Evolutionary conservation across 2,113 vertebrate species (phyloP), one percentile per base, ranked within the genome.

Genomic region (Heterocephalus glaber): DNA sequence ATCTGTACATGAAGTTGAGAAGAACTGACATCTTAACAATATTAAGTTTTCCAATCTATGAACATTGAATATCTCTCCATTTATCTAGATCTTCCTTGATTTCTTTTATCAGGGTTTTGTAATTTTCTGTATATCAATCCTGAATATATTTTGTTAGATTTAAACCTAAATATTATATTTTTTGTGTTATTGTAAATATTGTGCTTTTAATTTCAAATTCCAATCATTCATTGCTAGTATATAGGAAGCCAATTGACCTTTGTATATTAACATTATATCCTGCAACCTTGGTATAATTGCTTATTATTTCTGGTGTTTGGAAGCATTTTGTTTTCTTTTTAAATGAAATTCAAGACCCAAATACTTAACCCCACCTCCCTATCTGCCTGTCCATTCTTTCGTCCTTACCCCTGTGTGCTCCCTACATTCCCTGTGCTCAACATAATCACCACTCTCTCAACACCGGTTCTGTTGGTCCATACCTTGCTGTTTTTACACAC

Each of bases 201-300:
- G 30, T 82, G 4, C 94, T 70, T 94, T 94, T 44, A 61, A 82
- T 76, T 85, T 96, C 28, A 89, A 77, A 92, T 94, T 89, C 61
- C 44, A 89, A 12, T 83, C 56, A 54, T 68, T 91, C 52, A 58
- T 87, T 68, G 72, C 16, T 89, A 33, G 3, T 68, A 22, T 49
- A 26, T 52, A 74, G 49, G 56, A 90, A 38, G 61, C 16, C 22
- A 61, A 2, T 13, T 44, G 63, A 11, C 35, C 61, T 96, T 54
- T 86, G 26, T 86, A 7, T 49, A 41, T 79, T 89, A 79, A 77
- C 47, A 35, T 56, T 61, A 17, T 38, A 35, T 86, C 72, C 1
- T 93, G 24, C 14, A 65, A 20, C 41, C 66, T 89, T 82, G n/a
- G 19, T 58, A 11, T 47, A 47, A 89, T 14, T 90, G 17, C 66